Evolutionary conservation across 35 echinoderm and acorn worm species (phyloP).

Genomic region (Lytechinus variegatus): DNA sequence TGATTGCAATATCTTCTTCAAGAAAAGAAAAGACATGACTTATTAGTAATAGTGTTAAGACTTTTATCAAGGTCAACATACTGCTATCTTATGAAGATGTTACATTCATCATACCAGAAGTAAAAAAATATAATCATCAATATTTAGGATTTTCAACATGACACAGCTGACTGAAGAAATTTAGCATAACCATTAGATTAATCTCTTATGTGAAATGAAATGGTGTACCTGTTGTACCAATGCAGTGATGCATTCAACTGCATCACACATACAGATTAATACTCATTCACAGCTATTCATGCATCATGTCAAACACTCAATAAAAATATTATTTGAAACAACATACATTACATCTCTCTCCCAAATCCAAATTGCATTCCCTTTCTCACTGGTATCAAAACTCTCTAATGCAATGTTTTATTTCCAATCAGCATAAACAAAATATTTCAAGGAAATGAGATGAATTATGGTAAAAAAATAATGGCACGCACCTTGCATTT

Average conservation of each 20-base stretch:
- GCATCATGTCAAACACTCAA: background rate
- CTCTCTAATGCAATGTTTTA: background rate
- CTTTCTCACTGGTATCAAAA: background rate
- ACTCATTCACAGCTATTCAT: background rate
- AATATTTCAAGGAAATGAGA: background rate
- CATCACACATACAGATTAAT: background rate
- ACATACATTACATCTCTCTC: background rate
- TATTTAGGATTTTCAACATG: no score
- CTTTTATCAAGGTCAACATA: background rate
- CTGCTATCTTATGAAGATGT: background rate
- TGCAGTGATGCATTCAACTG: background rate
- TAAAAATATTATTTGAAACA: background rate
- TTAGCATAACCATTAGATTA: no score
- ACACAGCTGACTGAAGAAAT: no score
- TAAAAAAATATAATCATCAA: background rate
- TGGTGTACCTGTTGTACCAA: background rate
- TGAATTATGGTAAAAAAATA: background rate
- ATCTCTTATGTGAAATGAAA: no score
- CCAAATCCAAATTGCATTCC: background rate
- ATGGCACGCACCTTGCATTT: slow-evolving; percentile 36
- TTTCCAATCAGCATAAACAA: background rate
- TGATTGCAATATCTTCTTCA: background rate
- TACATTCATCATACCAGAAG: background rate
- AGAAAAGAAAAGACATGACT: no score
- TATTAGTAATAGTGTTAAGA: background rate